phyloP scores from a whole-genome alignment of 2,797 vertebrate genomes.

The Gymnopithys bicolor region DNA sequence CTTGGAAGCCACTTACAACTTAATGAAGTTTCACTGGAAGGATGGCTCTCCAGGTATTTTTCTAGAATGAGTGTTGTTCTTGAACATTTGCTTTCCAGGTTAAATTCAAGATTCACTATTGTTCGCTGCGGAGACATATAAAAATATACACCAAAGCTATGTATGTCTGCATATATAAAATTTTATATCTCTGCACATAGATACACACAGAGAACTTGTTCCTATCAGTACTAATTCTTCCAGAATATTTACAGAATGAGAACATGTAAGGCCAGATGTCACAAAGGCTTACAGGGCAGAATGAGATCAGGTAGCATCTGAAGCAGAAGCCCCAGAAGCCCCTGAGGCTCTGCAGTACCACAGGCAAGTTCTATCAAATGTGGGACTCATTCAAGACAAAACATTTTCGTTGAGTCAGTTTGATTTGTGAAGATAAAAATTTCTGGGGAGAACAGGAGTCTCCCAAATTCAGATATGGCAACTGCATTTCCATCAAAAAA shows the following conservation, averaged over 20 bases:
- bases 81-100: background rate
- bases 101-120: background rate
- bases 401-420: background rate
- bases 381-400: background rate
- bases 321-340: slow-evolving; percentile 17
- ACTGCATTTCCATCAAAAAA: background rate
- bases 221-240: background rate
- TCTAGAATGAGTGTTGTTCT: background rate
- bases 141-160: background rate
- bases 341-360: background rate
- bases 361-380: background rate
- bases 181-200: background rate
- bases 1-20: background rate
- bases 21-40: background rate
- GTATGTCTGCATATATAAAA: background rate
- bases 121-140: background rate
- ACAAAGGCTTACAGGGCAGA: background rate
- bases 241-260: slow-evolving; percentile 32
- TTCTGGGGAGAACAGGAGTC: background rate
- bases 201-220: background rate
- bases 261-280: background rate
- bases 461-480: background rate
- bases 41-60: background rate
- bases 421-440: background rate
- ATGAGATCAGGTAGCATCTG: slow-evolving; percentile 20